Conservation (phyloP, 2,797 vertebrate genomes). For the Aphelocoma californica region DNA sequence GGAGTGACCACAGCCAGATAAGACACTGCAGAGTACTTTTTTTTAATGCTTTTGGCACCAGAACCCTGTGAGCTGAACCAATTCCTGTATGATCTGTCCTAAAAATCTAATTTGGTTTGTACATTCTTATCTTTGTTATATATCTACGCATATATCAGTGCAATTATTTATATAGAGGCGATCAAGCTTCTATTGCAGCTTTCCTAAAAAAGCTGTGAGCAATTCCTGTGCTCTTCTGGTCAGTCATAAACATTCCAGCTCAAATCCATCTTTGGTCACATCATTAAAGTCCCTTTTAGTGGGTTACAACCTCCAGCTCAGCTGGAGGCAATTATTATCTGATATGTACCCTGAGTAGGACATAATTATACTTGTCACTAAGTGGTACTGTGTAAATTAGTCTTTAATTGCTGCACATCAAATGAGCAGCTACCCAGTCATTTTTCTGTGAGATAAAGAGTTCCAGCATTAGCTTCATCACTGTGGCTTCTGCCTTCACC, state of each 20-base stretch:
- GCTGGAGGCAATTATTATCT: slow-evolving; percentile 62
- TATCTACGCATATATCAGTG: not conserved
- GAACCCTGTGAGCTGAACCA: not conserved
- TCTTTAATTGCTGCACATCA: slow-evolving; percentile 50
- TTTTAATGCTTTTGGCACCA: not conserved
- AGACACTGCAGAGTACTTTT: not conserved
- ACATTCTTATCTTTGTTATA: not conserved
- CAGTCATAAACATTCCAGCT: not conserved
- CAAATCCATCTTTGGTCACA: slow-evolving; percentile 16
- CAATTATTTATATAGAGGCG: not conserved
- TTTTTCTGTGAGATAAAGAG: slow-evolving; percentile 38
- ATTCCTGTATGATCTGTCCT: not conserved
- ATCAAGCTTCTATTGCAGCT: not conserved
- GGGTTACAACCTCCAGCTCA: slow-evolving; percentile 38
- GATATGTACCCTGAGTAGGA: slow-evolving; percentile 35
- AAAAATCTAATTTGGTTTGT: not conserved
- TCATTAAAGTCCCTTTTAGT: not conserved
- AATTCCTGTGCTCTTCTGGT: not conserved
- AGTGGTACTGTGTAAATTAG: slow-evolving; percentile 61
- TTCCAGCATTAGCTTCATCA: not conserved
- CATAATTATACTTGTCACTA: slow-evolving; percentile 64
- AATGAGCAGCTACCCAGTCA: slow-evolving; percentile 28
- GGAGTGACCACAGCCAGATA: not conserved
- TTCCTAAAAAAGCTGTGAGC: not conserved
- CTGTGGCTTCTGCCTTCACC: slow-evolving; percentile 9